Percentiles rank a stretch among this genome's conserved stretches.
Conservation (phyloP, 2,888 invertebrate genomes). For the Cantharis lateralis region DNA sequence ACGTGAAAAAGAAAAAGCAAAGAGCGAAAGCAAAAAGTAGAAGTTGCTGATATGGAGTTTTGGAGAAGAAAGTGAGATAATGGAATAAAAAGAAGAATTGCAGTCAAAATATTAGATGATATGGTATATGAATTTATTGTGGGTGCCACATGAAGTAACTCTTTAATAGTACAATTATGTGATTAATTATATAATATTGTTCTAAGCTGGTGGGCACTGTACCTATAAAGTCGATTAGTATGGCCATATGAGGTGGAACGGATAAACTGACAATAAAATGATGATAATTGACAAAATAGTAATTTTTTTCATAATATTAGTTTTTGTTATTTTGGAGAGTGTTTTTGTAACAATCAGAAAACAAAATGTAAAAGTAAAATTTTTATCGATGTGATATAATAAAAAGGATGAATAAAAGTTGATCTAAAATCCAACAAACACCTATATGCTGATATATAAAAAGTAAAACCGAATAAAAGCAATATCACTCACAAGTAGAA, state of each 20-base stretch:
- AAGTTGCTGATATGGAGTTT: too few relatives aligned
- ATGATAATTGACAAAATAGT: background rate
- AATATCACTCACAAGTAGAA: slow-evolving; percentile 7
- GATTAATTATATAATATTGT: background rate
- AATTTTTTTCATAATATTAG: background rate
- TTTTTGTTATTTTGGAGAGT: background rate
- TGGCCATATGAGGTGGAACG: background rate
- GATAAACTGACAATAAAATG: background rate
- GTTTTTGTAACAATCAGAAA: background rate
- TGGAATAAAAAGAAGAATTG: background rate
- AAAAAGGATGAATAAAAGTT: slow-evolving; percentile 1
- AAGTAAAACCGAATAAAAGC: slow-evolving; percentile 8
- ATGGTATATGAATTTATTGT: background rate
- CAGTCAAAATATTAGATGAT: background rate
- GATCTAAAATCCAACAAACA: slow-evolving; percentile 8
- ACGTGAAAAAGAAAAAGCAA: too few relatives aligned
- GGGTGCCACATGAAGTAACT: background rate
- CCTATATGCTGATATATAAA: slow-evolving; percentile 14
- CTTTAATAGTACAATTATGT: background rate
- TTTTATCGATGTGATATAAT: background rate
- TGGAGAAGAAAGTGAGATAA: too few relatives aligned
- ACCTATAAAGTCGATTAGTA: background rate
- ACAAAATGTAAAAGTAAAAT: background rate
- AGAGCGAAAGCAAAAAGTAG: too few relatives aligned
- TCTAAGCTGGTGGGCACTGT: background rate